Evolutionary conservation across 2,797 vertebrate species (phyloP).

Genomic region (Phalloptychus januarius): DNA sequence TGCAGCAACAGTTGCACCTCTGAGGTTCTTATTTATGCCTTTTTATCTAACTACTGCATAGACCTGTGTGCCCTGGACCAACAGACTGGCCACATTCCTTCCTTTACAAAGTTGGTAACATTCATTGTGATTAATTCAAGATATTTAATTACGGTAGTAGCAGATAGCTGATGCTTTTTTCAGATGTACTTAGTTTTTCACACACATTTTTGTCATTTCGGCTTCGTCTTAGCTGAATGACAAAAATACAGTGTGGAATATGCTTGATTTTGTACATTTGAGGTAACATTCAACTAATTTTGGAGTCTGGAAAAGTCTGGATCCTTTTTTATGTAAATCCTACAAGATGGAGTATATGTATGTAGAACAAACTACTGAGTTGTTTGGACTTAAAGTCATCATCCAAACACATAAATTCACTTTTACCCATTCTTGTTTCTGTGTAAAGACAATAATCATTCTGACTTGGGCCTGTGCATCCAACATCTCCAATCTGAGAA

Average conservation of each 20-base stretch:
- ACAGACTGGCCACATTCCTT: background rate
- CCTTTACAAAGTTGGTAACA: background rate
- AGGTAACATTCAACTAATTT: background rate
- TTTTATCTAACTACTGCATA: background rate
- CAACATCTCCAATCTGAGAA: slow-evolving; percentile 6
- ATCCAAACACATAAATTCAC: slow-evolving; percentile 19
- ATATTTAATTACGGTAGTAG: background rate
- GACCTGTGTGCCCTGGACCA: background rate
- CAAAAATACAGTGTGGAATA: background rate
- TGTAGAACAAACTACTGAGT: slow-evolving; percentile 1
- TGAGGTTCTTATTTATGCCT: background rate
- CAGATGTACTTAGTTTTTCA: background rate
- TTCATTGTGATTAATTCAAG: background rate
- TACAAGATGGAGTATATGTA: background rate
- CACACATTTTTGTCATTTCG: background rate
- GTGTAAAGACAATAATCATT: slow-evolving; percentile 14
- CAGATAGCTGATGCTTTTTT: background rate
- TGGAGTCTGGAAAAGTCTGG: background rate
- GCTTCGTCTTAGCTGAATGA: background rate
- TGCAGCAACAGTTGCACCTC: background rate
- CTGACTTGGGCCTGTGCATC: slow-evolving; percentile 14
- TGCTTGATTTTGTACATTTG: background rate
- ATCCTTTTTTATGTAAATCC: background rate
- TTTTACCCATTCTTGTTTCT: background rate
- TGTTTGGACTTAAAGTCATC: slow-evolving; percentile 15